phyloP scores from a whole-genome alignment of 2,888 invertebrate genomes.

The Digitonthophagus gazella region DNA sequence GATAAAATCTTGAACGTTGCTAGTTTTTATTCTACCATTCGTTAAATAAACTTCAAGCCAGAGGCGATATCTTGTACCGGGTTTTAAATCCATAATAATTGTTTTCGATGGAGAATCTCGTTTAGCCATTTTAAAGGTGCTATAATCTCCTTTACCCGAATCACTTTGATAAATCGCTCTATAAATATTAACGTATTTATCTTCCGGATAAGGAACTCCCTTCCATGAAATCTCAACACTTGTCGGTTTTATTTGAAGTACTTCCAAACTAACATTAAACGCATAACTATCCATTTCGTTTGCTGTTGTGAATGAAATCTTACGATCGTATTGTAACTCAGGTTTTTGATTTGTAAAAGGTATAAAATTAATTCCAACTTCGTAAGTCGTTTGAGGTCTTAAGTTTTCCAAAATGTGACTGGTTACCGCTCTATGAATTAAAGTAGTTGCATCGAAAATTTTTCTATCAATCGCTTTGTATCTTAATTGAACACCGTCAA shows the following conservation, averaged over 20 bases:
- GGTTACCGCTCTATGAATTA: conserved; percentile 80
- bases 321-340: conserved; percentile 71
- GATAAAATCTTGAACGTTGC: conserved; percentile 83
- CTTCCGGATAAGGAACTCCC: conserved; percentile 85
- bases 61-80: conserved; percentile 79
- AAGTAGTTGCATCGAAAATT: conserved; percentile 79
- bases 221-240: conserved; percentile 78
- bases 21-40: conserved; percentile 86
- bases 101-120: conserved; percentile 68
- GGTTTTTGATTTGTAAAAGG: conserved; percentile 79
- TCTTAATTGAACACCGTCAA: conserved; percentile 85
- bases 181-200: conserved; percentile 87
- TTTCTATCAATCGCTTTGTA: conserved; percentile 80
- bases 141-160: conserved; percentile 69
- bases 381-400: conserved; percentile 75
- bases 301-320: conserved; percentile 69
- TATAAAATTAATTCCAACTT: conserved; percentile 79
- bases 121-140: conserved; percentile 73
- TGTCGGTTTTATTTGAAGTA: conserved; percentile 71
- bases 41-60: conserved; percentile 89
- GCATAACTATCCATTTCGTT: conserved; percentile 76
- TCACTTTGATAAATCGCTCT: conserved; percentile 80
- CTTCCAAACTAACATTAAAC: conserved; percentile 76
- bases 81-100: conserved; percentile 66
- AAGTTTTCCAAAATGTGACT: conserved; percentile 75